Evolutionary conservation across 2,113 vertebrate species (phyloP).

Genomic region (Petrocephalus microphthalmus): DNA sequence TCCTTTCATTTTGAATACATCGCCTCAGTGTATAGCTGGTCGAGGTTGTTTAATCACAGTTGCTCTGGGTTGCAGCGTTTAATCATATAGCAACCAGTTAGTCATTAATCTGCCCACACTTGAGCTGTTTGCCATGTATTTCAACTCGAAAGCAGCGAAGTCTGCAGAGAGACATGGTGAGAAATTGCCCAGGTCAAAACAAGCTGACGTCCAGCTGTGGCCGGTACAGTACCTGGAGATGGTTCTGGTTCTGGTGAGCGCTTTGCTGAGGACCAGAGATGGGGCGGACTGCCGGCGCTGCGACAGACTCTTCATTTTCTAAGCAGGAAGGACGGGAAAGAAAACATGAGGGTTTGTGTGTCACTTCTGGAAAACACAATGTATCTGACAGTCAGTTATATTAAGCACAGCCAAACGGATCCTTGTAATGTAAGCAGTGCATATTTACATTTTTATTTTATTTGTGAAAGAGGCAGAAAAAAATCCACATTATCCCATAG

Average conservation of each 20-base stretch:
- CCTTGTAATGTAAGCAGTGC: background rate
- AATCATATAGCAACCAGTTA: background rate
- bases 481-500: background rate
- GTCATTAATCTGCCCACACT: background rate
- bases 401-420: background rate
- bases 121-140: background rate
- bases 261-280: constrained; percentile 86
- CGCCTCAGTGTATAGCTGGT: background rate
- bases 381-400: background rate
- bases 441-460: constrained; percentile 4
- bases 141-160: background rate
- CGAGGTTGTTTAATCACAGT: background rate
- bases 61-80: background rate
- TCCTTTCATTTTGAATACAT: background rate
- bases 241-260: constrained; percentile 75
- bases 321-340: background rate
- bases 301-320: constrained; percentile 89
- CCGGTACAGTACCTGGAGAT: constrained; percentile 68
- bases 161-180: background rate
- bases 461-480: background rate
- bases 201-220: background rate
- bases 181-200: background rate
- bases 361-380: background rate
- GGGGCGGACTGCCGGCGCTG: constrained; percentile 88
- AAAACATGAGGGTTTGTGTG: constrained; percentile 28